Evolutionary conservation across 2,113 vertebrate genomes (phyloP), one percentile per base, ranked within the genome.

Genomic region (Tachuris rubrigastra): DNA sequence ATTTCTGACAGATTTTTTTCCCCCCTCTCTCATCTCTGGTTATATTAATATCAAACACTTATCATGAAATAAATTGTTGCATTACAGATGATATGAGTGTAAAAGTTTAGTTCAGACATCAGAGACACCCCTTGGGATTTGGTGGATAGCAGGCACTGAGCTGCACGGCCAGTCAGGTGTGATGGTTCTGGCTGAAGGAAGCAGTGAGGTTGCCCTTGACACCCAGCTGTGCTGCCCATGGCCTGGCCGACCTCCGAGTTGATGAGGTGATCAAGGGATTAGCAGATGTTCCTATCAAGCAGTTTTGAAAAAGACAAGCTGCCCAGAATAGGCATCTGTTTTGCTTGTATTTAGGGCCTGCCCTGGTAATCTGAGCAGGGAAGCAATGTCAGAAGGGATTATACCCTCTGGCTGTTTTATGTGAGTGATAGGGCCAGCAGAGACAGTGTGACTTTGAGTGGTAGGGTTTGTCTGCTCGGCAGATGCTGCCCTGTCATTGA

Each of bases 41-140:
- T 95, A 95, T 86, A 97, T 93, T 97, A 97, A 97, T 96, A 83
- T 87, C 88, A 97, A 96, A 85, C 59, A 75, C 93, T 97, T 95
- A 92, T 76, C 93, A n/a, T 6, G 42, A 96, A 96, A 94, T 63
- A 81, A 96, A 78, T 90, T 28, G 69, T 89, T 83, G 71, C 68
- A 2, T 62, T 83, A 35, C 15, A 50, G n/a, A 46, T 9, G 53
- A 25, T 56, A 82, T 1, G 10, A 74, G 39, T 46, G n/a, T 67
- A 46, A 33, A 75, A 63, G 55, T 58, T 77, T 12, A 55, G 76
- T 39, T 90, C 46, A 33, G 79, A 30, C 62, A 60, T 27, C 41
- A 20, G 76, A 55, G 88, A 23, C 72, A 7, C 8, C 17, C 0
- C 16, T 6, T 28, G 27, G 24, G 35, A 7, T 50, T 28, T 13